Evolutionary conservation across 2,797 vertebrate genomes (phyloP).

Genomic region (Valencia hispanica): DNA sequence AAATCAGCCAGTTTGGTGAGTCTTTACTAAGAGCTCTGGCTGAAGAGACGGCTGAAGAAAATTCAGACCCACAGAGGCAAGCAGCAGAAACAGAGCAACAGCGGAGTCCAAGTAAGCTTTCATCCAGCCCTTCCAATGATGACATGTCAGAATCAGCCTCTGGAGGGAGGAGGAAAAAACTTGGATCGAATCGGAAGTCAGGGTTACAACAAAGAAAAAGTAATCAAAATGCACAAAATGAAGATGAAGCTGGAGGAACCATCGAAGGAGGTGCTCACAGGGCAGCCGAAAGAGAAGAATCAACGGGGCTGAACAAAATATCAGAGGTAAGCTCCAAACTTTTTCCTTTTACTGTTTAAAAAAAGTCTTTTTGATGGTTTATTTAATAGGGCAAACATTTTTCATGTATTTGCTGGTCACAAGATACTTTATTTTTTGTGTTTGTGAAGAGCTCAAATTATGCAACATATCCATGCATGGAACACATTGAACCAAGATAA

Average conservation of each 20-base stretch:
- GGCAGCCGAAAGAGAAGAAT: constrained; percentile 14
- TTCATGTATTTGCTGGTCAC: neutral
- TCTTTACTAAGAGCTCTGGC: constrained; percentile 2
- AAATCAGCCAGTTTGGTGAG: constrained; percentile 18
- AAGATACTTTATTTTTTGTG: neutral
- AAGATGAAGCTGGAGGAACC: neutral
- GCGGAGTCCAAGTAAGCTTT: constrained; percentile 6
- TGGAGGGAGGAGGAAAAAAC: constrained; percentile 63
- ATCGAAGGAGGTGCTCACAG: constrained; percentile 50
- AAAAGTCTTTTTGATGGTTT: constrained; percentile 12
- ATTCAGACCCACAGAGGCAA: constrained; percentile 14
- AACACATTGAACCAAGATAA: neutral
- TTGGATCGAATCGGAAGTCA: constrained; percentile 67
- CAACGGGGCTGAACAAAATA: constrained; percentile 13
- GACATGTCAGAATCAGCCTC: constrained; percentile 41
- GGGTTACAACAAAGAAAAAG: constrained; percentile 25
- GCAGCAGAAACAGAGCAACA: constrained; percentile 18
- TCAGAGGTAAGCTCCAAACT: constrained; percentile 49
- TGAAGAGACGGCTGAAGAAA: constrained; percentile 31
- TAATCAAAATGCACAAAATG: constrained; percentile 22
- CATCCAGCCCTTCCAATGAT: constrained; percentile 16
- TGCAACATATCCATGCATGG: neutral
- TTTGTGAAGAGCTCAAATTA: neutral
- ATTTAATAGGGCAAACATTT: neutral
- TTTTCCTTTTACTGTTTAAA: neutral